Evolutionary conservation across 2,797 vertebrate species (phyloP), one percentile per base, ranked within the genome.

Genomic region (Lepus oiostolus): DNA sequence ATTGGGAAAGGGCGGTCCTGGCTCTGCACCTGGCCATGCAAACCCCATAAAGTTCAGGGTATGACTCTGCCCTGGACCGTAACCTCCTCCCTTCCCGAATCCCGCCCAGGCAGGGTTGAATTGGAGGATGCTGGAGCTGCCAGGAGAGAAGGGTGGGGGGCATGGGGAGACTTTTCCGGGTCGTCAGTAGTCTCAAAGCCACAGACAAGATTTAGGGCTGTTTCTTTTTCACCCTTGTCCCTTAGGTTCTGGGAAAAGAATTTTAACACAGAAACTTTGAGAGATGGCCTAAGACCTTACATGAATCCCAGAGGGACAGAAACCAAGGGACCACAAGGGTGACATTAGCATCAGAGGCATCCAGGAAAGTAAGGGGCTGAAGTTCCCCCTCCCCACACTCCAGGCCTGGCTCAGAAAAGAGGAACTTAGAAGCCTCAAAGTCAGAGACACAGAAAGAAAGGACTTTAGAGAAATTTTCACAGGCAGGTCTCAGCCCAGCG

Each of bases 1-100:
- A 38, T 24, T 14, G 67, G 80, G 90, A 88, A 90, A 93, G 88
- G 92, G 90, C 0, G 16, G 63, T 82, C 63, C 35, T 50, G 32
- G 74, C 65, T 90, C 67, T 93, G 79, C 93, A 90, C 93, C 95
- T 96, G 96, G 95, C 76, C 8, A 2, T 96, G 92, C 84, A 96
- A 96, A 95, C 89, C 81, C 91, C 96, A 90, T 95, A 94, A 96
- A 95, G 74, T 92, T 95, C 81, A 82, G 74, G 93, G 81, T 94
- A 85, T 95, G 95, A 95, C 60, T 93, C 90, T 92, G 93, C 80
- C 87, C 95, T 58, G 93, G 89, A 79, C 68, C 96, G 38, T 92
- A 85, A 89, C 93, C 84, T 96, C 60, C 88, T 75, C 50, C 28
- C 72, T 90, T 84, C 30, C 30, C 63, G 84, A 79, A 35, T 93